A percentile compares a stretch with the other conserved stretches of the same genome.
These are phyloP conservation scores for Plecotus auritus DNA, from an alignment of 2,113 vertebrate genomes.

Conservation along the genomic window DNA sequence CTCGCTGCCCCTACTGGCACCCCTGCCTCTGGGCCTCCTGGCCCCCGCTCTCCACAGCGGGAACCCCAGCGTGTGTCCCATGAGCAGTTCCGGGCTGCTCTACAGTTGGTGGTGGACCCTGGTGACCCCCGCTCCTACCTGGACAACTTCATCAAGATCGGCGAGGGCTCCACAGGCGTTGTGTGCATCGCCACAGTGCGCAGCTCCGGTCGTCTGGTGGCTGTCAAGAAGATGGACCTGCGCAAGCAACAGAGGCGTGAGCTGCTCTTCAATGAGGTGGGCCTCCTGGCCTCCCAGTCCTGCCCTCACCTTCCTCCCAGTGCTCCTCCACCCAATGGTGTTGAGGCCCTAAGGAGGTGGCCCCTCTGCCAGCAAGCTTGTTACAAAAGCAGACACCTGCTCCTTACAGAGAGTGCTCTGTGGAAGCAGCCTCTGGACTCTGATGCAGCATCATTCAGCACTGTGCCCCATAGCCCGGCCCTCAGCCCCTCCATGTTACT, in stretches of 20 bases:
- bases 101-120: conserved; percentile 95
- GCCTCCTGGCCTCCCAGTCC: fast-evolving
- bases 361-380: neutral
- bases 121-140: conserved; percentile 92
- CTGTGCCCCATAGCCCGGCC: neutral
- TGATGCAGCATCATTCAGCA: neutral
- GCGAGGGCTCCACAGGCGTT: conserved; percentile 94
- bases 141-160: conserved; percentile 97
- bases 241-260: conserved; percentile 94
- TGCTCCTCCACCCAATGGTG: fast-evolving
- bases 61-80: conserved; percentile 94
- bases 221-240: conserved; percentile 97
- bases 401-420: neutral
- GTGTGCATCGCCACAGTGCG: conserved; percentile 94
- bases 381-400: neutral
- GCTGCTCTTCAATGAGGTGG: conserved; percentile 95
- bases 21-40: conserved; percentile 25
- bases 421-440: neutral
- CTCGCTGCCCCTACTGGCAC: neutral
- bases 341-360: neutral
- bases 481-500: fast-evolving
- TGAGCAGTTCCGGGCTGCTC: conserved; percentile 92
- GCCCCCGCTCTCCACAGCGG: conserved; percentile 84
- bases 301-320: neutral
- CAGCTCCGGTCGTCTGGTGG: conserved; percentile 90